Evolutionary conservation across 30 jellyfish, hydroid and myxozoan species (phyloP), one percentile per base, ranked within the genome.

Genomic region (Clytia hemisphaerica): DNA sequence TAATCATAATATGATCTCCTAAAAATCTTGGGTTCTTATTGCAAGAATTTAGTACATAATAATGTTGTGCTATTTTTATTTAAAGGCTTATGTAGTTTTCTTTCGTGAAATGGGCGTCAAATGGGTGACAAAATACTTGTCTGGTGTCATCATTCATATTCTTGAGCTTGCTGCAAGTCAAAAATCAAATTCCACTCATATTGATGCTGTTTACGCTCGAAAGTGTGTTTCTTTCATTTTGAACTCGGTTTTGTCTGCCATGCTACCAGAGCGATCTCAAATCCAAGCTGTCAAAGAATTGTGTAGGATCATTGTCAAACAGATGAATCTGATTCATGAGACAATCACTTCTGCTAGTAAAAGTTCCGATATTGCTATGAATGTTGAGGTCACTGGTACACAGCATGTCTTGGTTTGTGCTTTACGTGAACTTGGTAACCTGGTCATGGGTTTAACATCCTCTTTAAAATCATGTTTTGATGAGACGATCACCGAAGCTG

Each of bases 341-440:
- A 57, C 77, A 12, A 92, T 89, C 5, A 80, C 95, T 6, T 61
- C 61, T 31, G 94, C 75, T 50, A 58, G 84, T 6, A 27, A 83
- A 9, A 24, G 79, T 21, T 92, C 76, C 27, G 50, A 35, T 45
- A 25, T 34, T 19, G n/a, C 76, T 5, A 69, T 49, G 21, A 89
- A 81, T 53, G 46, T 64, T 45, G 98, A 89, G 51, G 95, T 82
- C 46, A 71, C 72, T 50, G 82, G 81, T 75, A 89, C 98, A 2
- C 95, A 76, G 45, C 93, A 89, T 70, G 98, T 89, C 5, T 58
- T 89, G n/a, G 98, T 89, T 35, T 89, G 98, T 76, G 98, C 98
- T n/a, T 61, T 89, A 40, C 50, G 83, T 18, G 98, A 80, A 32
- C 64, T 89, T 10, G 92, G 95, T 30, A 89, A 75, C 59, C 82